phyloP scores from a whole-genome alignment of 2,113 vertebrate genomes.

The Pterophyllum scalare region DNA sequence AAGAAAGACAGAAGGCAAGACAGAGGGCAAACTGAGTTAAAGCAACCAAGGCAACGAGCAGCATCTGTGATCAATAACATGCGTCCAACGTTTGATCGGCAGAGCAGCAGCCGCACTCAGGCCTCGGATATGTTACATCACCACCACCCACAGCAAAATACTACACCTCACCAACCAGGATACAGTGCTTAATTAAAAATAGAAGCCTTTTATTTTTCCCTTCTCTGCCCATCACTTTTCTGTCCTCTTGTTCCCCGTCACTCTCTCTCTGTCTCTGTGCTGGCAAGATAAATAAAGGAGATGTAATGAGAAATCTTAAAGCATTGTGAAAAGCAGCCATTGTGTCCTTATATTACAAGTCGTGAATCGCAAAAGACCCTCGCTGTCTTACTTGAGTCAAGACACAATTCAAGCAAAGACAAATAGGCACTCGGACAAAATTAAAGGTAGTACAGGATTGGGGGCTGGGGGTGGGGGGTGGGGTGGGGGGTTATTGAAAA shows the following conservation, averaged over 20 bases:
- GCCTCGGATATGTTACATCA: constrained; percentile 46
- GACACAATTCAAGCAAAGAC: constrained; percentile 69
- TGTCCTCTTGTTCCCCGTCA: constrained; percentile 16
- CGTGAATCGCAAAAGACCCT: constrained; percentile 68
- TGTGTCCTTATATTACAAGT: constrained; percentile 76
- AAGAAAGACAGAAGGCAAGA: constrained; percentile 57
- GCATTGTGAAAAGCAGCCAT: constrained; percentile 59
- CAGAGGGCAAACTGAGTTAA: constrained; percentile 58
- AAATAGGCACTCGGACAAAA: constrained; percentile 76
- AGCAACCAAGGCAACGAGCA: constrained; percentile 63
- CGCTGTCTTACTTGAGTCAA: constrained; percentile 37
- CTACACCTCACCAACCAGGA: constrained; percentile 44
- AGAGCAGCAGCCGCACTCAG: constrained; percentile 22
- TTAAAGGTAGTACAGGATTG: constrained; percentile 39
- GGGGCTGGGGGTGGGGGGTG: constrained; percentile 26
- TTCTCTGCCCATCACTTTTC: neutral
- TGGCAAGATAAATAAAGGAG: constrained; percentile 74
- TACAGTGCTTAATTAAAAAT: constrained; percentile 68
- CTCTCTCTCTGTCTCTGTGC: constrained; percentile 8
- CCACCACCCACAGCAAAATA: constrained; percentile 30
- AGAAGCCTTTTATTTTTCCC: constrained; percentile 24
- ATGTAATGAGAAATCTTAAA: constrained; percentile 77
- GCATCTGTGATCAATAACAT: constrained; percentile 77
- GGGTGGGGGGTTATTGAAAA: constrained; percentile 82
- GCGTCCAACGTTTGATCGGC: constrained; percentile 48